Base-by-base conservation (phyloP, 2,888 invertebrate species). In the Pecten maximus region DNA sequence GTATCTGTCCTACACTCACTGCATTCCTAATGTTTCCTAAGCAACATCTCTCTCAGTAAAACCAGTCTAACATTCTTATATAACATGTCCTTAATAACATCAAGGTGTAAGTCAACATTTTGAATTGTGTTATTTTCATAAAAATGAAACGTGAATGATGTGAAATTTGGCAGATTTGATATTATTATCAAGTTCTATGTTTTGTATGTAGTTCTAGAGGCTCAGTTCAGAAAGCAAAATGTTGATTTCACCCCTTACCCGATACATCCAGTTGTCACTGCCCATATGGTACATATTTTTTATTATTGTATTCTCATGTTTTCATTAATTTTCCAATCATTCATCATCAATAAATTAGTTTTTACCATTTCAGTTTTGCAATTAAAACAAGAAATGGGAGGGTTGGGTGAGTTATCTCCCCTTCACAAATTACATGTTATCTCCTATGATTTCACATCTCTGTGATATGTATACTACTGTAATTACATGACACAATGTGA, bases 331-430 rank as follows among this genome's bases (percentile, higher is more conserved):
- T 35, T 16, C 35, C 28, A 74, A 35, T 74, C 74, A 74, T 74
- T 35, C 8, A 12, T 74, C 74, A 74, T 74, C 74, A 74, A 28
- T 74, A 16, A 74, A 74, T 35, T 28, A 35, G 35, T 74, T 74
- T 54, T 74, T 35, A 12, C 35, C 74, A 74, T 74, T 74, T 74
- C 23, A 74, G 74, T 74, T 74, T 74, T 74, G 23, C 74, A 35
- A 74, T 74, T 74, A 74, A 74, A 74, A 74, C 74, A 74, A 74
- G 74, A 74, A 74, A 74, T 74, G 35, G 35, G 35, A 74, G 35
- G 15, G 74, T 74, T 35, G 74, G 74, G 74, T 74, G 74, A 74
- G 74, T 35, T 28, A 74, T 74, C 74, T 74, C 74, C 74, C 74
- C 74, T 74, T 10, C 35, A 10, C 74, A 74, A 74, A 74, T 74